These are phyloP conservation scores for Acleris emargana DNA, from an alignment of 2,888 invertebrate genomes.

Conservation along the genomic window DNA sequence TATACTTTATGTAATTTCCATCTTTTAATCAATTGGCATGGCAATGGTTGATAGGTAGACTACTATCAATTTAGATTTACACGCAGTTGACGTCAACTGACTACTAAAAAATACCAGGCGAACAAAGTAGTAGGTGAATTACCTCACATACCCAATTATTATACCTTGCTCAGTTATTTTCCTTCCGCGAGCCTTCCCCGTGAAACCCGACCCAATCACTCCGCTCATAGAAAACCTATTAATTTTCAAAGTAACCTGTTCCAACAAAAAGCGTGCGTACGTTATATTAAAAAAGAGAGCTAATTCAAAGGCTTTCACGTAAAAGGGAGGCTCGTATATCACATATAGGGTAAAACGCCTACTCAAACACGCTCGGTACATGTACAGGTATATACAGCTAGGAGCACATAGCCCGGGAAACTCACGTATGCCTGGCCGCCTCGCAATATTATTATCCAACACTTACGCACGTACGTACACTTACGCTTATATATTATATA, in stretches of 20 bases:
- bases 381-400: slow-evolving; percentile 48
- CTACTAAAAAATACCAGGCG: no score
- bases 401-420: slow-evolving; percentile 70
- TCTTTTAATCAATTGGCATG: no score
- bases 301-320: slow-evolving; percentile 78
- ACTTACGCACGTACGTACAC: slow-evolving; percentile 74
- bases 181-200: slow-evolving; percentile 13
- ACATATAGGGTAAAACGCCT: slow-evolving; percentile 66
- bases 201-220: slow-evolving; percentile 26
- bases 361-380: slow-evolving; percentile 59
- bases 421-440: slow-evolving; percentile 78
- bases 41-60: no score
- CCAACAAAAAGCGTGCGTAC: slow-evolving; percentile 44
- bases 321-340: slow-evolving; percentile 65
- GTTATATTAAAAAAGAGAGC: slow-evolving; percentile 72
- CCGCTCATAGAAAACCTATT: slow-evolving; percentile 35
- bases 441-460: slow-evolving; percentile 81
- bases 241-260: slow-evolving; percentile 36
- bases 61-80: no score
- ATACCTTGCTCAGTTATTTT: neutral
- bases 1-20: no score
- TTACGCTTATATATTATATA: slow-evolving; percentile 50
- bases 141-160: neutral
- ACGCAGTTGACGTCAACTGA: no score
- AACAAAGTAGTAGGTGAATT: no score